Conservation (phyloP, 2,888 invertebrate species). For the Ctena decussata region DNA sequence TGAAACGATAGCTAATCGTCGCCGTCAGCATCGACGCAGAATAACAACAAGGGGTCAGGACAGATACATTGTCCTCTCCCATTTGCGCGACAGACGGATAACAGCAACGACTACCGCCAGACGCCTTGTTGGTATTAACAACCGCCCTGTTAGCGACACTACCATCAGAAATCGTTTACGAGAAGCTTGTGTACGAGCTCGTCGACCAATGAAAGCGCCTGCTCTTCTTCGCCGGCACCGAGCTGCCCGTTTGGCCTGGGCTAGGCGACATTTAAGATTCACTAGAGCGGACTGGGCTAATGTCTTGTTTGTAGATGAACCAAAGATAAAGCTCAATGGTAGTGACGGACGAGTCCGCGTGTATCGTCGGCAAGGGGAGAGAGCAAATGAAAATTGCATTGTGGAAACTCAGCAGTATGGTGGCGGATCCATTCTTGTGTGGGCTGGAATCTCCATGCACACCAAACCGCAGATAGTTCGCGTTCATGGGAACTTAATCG, state of each 20-base stretch:
- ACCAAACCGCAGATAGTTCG: constrained; percentile 9
- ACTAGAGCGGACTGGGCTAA: constrained; percentile 47
- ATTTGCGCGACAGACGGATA: constrained; percentile 9
- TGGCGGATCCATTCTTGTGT: constrained; percentile 31
- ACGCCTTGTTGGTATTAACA: background rate
- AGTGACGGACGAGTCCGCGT: constrained; percentile 19
- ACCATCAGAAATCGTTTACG: constrained; percentile 23
- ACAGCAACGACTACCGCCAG: background rate
- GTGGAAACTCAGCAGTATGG: constrained; percentile 29
- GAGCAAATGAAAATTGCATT: constrained; percentile 9
- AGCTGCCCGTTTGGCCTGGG: constrained; percentile 27
- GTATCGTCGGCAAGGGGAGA: constrained; percentile 30
- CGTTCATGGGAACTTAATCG: constrained; percentile 20
- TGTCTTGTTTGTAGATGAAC: constrained; percentile 45
- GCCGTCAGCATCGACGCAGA: too few relatives aligned
- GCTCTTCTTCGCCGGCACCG: constrained; percentile 20
- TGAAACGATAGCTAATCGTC: background rate
- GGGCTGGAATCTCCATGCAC: constrained; percentile 35
- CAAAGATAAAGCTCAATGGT: background rate
- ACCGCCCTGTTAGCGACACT: background rate
- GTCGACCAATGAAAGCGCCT: constrained; percentile 9
- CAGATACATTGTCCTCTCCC: constrained; percentile 26
- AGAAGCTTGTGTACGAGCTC: constrained; percentile 20
- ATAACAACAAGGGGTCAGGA: constrained; percentile 14
- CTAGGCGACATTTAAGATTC: constrained; percentile 29